Evolutionary conservation across 2,888 invertebrate genomes (phyloP).

Genomic region (Plagodis pulveraria): DNA sequence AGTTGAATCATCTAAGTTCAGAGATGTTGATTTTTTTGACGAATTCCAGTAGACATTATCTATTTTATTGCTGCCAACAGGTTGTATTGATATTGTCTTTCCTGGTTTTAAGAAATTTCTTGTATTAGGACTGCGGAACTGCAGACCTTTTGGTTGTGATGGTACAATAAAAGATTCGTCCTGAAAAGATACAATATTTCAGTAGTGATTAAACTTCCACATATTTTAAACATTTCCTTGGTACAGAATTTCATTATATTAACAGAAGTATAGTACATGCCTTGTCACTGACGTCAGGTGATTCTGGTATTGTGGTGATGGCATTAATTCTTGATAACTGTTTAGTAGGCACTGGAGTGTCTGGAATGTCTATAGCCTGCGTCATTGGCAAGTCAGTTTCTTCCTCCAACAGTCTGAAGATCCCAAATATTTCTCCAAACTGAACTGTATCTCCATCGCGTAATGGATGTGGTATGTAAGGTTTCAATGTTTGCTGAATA

Average conservation of each 20-base stretch:
- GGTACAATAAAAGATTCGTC: conserved; percentile 70
- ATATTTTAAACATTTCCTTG: no score
- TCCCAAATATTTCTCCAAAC: conserved; percentile 73
- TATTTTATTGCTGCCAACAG: conserved; percentile 60
- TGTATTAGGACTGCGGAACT: conserved; percentile 48
- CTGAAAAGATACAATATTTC: conserved; percentile 50
- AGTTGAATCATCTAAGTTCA: conserved; percentile 54
- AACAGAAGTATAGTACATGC: conserved; percentile 40
- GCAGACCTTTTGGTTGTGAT: conserved; percentile 53
- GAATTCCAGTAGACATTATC: conserved; percentile 66
- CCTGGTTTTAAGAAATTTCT: conserved; percentile 61
- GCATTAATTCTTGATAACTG: conserved; percentile 53
- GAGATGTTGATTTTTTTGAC: conserved; percentile 64
- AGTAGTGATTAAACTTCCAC: background rate
- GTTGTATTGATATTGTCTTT: conserved; percentile 58
- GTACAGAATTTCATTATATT: background rate
- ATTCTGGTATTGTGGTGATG: conserved; percentile 66
- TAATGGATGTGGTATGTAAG: conserved; percentile 69
- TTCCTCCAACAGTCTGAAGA: conserved; percentile 68
- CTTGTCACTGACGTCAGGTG: conserved; percentile 75
- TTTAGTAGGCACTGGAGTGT: conserved; percentile 58
- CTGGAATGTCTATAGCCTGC: conserved; percentile 70
- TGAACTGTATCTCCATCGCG: conserved; percentile 72
- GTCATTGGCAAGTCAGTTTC: conserved; percentile 71
- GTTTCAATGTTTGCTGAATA: conserved; percentile 63